Percentiles rank a stretch among this genome's conserved stretches.
These are phyloP conservation scores for Euzophera pinguis DNA, from an alignment of 2,888 invertebrate genomes.

Conservation along the genomic window DNA sequence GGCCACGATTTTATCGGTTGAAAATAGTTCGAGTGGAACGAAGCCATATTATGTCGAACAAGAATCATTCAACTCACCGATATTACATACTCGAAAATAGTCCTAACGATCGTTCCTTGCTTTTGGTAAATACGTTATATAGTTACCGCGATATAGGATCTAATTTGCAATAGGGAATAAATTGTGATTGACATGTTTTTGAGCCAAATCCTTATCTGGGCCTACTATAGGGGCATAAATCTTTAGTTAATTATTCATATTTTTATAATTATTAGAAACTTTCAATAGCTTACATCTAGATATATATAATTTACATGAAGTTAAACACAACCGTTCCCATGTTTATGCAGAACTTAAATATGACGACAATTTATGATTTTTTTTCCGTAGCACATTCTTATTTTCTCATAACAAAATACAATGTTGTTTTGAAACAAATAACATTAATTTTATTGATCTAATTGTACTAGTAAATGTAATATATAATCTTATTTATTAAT, in stretches of 20 bases:
- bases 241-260: neutral
- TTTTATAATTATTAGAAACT: neutral
- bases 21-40: no score
- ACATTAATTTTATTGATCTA: slow-evolving; percentile 22
- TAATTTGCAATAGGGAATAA: no score
- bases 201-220: no score
- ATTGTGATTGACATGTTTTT: no score
- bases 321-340: slow-evolving; percentile 47
- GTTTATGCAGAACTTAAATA: neutral
- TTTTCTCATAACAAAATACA: neutral
- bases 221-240: neutral
- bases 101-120: no score
- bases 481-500: slow-evolving; percentile 45
- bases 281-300: slow-evolving; percentile 19
- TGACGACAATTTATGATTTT: neutral
- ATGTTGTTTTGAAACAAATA: neutral
- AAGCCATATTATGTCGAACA: no score
- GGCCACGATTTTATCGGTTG: no score
- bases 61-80: no score
- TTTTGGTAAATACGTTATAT: no score
- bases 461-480: slow-evolving; percentile 49
- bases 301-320: slow-evolving; percentile 20
- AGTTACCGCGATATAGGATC: no score
- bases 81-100: no score
- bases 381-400: neutral